These are phyloP conservation scores for Rafetus swinhoei DNA, from an alignment of 2,113 vertebrate genomes.

Conservation along the genomic window DNA sequence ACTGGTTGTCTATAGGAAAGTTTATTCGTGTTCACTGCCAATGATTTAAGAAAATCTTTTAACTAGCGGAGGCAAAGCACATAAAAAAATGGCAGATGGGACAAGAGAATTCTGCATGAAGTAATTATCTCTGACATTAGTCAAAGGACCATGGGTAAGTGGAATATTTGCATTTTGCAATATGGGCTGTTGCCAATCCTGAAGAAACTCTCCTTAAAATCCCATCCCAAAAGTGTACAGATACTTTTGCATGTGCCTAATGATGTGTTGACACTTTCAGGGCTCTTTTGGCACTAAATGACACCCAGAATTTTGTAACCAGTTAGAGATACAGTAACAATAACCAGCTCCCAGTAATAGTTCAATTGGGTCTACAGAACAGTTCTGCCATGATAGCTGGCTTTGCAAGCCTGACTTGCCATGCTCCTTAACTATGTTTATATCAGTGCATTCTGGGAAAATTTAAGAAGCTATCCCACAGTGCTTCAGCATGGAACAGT, in stretches of 20 bases:
- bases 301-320: neutral
- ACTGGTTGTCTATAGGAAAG: neutral
- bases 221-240: neutral
- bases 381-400: neutral
- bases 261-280: neutral
- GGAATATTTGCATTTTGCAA: neutral
- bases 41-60: constrained; percentile 22
- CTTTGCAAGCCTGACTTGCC: neutral
- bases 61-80: neutral
- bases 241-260: neutral
- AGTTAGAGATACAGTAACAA: neutral
- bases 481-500: neutral
- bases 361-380: neutral
- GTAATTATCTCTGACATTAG: neutral
- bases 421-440: neutral
- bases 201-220: neutral
- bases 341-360: neutral
- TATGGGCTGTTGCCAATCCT: neutral
- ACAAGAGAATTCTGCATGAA: neutral
- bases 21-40: neutral
- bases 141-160: neutral
- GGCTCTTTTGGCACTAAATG: neutral
- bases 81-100: neutral
- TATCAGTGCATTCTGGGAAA: neutral
- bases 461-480: neutral